Evolutionary conservation across 2,113 vertebrate genomes (phyloP), one percentile per base, ranked within the genome.

Genomic region (western clawed frog (Xenopus tropicalis)): DNA sequence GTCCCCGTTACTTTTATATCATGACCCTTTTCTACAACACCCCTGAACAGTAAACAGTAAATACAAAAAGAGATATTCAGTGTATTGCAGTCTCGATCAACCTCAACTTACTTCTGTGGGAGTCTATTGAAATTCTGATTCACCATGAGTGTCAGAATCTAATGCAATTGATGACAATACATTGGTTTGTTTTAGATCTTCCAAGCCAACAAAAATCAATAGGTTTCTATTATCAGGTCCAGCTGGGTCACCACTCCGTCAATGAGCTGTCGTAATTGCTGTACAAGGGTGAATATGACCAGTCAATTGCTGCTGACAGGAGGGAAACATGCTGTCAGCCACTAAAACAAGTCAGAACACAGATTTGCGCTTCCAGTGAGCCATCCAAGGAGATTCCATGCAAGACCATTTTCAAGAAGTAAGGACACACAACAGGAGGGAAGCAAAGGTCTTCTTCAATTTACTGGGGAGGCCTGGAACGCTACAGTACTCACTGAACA

Each of bases 141-240:
- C 79, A 68, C 70, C 77, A 76, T 24, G 79, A 80, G 79, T 79
- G 86, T 84, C 86, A 82, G 81, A 89, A 88, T 87, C 90, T 82
- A 83, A 86, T 86, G 87, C 87, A 90, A 91, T 89, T 91, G 93
- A 94, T 93, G 90, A 88, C 81, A 91, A 91, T 91, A 86, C 86
- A 86, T 83, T 37, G 82, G 86, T 87, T 93, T 89, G 88, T 92
- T 93, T 87, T 85, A 87, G 89, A 93, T 90, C 88, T 84, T 84
- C 89, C 77, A 86, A 91, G 85, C 88, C 86, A 84, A 84, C 81
- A 83, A 91, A 95, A 98, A 98, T 98, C 96, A 94, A 97, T 98
- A 95, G 88, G 93, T 96, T 97, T 98, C 95, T 94, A 98, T 98
- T 97, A 97, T 95, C 89, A 85, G 93, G 90, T 96, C 90, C 83